Base-by-base conservation (phyloP, 2,113 vertebrate species). In the Lipophrys pholis region DNA sequence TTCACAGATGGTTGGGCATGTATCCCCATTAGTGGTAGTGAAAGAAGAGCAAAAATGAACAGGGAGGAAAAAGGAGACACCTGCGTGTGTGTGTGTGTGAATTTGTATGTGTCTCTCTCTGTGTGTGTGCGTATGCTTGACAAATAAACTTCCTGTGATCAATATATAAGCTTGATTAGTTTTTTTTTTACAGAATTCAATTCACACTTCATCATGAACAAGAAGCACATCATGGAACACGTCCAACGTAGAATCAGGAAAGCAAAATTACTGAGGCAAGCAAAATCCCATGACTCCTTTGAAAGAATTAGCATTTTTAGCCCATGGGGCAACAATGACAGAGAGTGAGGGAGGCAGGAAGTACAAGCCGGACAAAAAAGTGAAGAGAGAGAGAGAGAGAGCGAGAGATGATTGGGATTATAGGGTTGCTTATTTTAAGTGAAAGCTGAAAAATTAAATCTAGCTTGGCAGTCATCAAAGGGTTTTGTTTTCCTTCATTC, bases 1-100 rank as follows among this genome's bases (percentile, higher is more conserved):
- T 94, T 94, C 92, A 94, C 91, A 90, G 90, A 91, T 90, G 88
- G 85, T 80, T 83, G 89, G 83, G 83, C 87, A 86, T 78, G 71
- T 78, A 77, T 82, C 62, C 74, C 86, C 83, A 91, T 93, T 92
- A 91, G 90, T 53, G 73, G 53, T 61, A 12, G 73, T 84, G 77
- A 70, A 78, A 74, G 78, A 89, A 61, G 73, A 76, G 73, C 53
- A 54, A 73, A 63, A 49, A 30, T 2, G 21, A 30, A 30, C 21
- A 2, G 21, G 21, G 21, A 30, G 21, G 59, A 67, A 62, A 57
- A 65, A 67, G 61, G 69, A 78, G 81, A 90, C 89, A 91, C 87
- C 90, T 85, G 89, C 82, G 81, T 78, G 55, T 74, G 17, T 30
- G 48, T 21, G 11, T 12, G 30, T 78, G 55, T 74, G 17, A n/a